phyloP scores from a whole-genome alignment of 53 echinoderm and acorn worm species.

The Echinarachnius parma region DNA sequence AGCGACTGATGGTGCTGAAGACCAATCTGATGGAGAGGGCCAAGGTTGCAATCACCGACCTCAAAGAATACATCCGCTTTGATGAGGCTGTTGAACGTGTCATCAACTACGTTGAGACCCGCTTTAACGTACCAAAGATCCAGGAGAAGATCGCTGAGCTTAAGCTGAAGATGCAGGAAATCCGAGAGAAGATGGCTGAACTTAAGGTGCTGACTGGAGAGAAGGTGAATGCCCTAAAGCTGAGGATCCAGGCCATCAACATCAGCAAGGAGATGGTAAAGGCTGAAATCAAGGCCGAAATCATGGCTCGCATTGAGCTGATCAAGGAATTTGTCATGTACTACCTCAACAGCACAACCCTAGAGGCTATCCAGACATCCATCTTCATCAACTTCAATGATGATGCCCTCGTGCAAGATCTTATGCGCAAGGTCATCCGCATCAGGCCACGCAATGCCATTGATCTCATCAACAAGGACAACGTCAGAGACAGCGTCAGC shows the following conservation, averaged over 20 bases:
- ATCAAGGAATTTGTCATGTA: slow-evolving; percentile 17
- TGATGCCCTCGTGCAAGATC: slow-evolving; percentile 43
- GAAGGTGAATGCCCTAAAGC: slow-evolving; percentile 10
- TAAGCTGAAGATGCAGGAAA: slow-evolving; percentile 65
- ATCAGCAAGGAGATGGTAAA: slow-evolving; percentile 17
- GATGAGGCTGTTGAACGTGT: slow-evolving; percentile 3
- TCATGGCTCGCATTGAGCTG: neutral
- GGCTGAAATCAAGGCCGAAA: too few species aligned
- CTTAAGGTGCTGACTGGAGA: slow-evolving; percentile 11
- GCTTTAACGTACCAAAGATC: slow-evolving; percentile 60
- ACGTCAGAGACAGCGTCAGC: neutral
- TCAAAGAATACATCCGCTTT: slow-evolving; percentile 28
- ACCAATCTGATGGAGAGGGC: slow-evolving; percentile 36
- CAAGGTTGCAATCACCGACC: slow-evolving; percentile 20
- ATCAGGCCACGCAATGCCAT: slow-evolving; percentile 33
- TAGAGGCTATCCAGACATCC: slow-evolving; percentile 5
- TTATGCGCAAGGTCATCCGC: slow-evolving; percentile 34
- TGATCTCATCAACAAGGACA: slow-evolving; percentile 28
- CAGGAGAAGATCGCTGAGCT: slow-evolving; percentile 62
- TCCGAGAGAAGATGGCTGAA: slow-evolving; percentile 49
- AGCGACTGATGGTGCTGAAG: slow-evolving; percentile 26
- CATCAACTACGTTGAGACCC: slow-evolving; percentile 7
- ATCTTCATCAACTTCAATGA: slow-evolving; percentile 34
- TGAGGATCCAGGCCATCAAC: neutral
- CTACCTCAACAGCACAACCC: slow-evolving; percentile 38